Base-by-base conservation (phyloP, 2,797 vertebrate genomes). In the Silurus aristotelis region DNA sequence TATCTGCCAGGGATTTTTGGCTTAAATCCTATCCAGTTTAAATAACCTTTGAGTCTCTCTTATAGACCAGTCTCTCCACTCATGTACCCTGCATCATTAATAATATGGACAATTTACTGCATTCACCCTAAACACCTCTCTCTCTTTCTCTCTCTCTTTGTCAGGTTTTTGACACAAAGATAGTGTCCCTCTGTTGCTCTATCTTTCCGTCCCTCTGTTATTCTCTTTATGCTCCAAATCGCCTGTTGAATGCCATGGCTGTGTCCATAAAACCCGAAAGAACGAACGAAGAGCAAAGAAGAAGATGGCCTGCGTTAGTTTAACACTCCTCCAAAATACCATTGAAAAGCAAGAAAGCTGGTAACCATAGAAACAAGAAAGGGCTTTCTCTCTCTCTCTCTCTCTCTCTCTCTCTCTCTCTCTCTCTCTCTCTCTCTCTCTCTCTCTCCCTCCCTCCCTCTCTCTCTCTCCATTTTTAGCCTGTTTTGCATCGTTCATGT, bases 311-410 rank as follows among this genome's bases (percentile, higher is more conserved):
- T 75, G 78, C 46, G 7, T 64, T 85, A 38, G 19, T 71, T 68
- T 13, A 25, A 48, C 80, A 75, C 85, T 71, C 80, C 31, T 82
- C 43, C 64, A 83, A 76, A 83, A 78, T 64, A 70, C 73, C 66
- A 71, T 58, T 73, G 85, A 55, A 86, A 83, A 83, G 76, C 61
- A 63, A 82, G 83, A 76, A 85, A 83, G 75, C 85, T 73, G 87
- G 89, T 90, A 83, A 83, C 89, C 89, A 90, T 90, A 70, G 89
- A 86, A 90, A 90, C 89, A 87, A 68, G 31, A 71, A 31, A 38
- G 58, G 56, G 17, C 67, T 85, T 61, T 87, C 63, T 55, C 71
- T 48, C 46, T 73, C 46, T 14, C 71, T 55, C 22, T 55, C 48
- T 52, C 48, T 1, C 48, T 52, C 7, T 1, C 48, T 52, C 48